Evolutionary conservation across 2,888 invertebrate species (phyloP).

Genomic region (Stenolophus ochropezus): DNA sequence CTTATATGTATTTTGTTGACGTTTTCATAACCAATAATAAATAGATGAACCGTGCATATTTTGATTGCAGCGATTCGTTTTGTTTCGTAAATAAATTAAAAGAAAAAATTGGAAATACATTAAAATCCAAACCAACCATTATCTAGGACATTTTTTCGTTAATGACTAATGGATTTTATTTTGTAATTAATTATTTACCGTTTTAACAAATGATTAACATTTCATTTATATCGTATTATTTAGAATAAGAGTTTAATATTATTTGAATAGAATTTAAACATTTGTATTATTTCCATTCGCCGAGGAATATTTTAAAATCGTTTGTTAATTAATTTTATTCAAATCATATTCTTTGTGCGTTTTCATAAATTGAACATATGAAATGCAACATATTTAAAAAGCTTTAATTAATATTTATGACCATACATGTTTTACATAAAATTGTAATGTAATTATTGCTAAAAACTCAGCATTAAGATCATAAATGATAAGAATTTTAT

Average conservation of each 20-base stretch:
- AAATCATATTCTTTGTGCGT: background rate
- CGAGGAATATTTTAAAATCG: background rate
- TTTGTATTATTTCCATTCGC: background rate
- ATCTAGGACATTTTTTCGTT: background rate
- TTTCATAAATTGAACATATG: no score
- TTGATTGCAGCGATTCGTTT: constrained; percentile 11
- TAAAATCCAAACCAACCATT: background rate
- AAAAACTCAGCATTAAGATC: background rate
- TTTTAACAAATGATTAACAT: background rate
- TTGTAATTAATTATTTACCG: constrained; percentile 16
- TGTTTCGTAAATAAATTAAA: constrained; percentile 23
- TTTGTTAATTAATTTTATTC: background rate
- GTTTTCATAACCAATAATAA: constrained; percentile 35
- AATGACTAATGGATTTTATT: constrained; percentile 19
- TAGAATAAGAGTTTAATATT: background rate
- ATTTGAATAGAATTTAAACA: background rate
- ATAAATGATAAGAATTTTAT: background rate
- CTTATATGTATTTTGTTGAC: constrained; percentile 43
- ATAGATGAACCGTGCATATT: constrained; percentile 25
- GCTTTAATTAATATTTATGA: background rate
- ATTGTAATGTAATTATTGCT: background rate
- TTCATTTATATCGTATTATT: no score
- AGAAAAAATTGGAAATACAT: constrained; percentile 21
- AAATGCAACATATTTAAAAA: no score
- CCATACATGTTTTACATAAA: background rate